Evolutionary conservation across 2,888 invertebrate species (phyloP), one percentile per base, ranked within the genome.

Genomic region (Piscicola geometra): DNA sequence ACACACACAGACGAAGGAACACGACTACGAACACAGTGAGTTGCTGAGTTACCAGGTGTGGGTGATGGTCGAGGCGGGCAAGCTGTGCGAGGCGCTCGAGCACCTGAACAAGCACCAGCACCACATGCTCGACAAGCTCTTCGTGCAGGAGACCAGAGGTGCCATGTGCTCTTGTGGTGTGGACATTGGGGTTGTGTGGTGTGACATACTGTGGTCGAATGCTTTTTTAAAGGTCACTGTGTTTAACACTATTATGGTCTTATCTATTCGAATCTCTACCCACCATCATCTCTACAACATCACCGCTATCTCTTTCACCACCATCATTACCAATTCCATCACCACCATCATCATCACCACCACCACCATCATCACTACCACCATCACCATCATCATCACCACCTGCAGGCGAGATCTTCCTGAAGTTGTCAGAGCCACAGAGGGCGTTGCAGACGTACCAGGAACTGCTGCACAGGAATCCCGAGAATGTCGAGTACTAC

Each of bases 11-110:
- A 83, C 84, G 9, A 85, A 85, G 77, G 81, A 82, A 3, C 81
- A 80, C 72, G 97, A 98, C 85, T 97, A 96, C 86, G 99, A 99
- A 85, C 94, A 97, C 86, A 96, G 97, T 83, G 99, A 99, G 86
- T 87, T 99, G 82, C 88, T 99, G 76, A 88, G 99, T 28, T 99
- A 99, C 86, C 96, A 99, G 87, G 96, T 95, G 86, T 90, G 94
- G 90, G 94, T 99, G 75, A 90, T 99, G 79, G 79, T 93, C 80
- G 98, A 99, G 86, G 93, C 95, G 0, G 93, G 93, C 33, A 92
- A 93, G 83, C 88, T 90, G 80, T 90, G 82, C 78, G 91, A 92
- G 81, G 98, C 98, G 2, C 86, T 99, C 78, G 90, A 90, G 80
- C 96, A 97, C 88, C 88, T 99, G 82, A 90, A 91, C 80, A 90